These are phyloP conservation scores for Felis catus DNA, from an alignment of 2,113 vertebrate genomes.

Conservation along the genomic window F.catus_Fca126_mat1.0 CM031416.1:149920501-149921000, in stretches of 20 bases:
- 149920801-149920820: not conserved
- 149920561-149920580: not conserved
- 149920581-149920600: not conserved
- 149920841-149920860: not conserved
- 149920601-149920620: not conserved
- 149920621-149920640: not conserved
- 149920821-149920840: not conserved
- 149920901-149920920: not conserved
- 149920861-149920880: not conserved
- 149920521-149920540: not conserved
- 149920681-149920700: too few relatives aligned
- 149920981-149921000: not conserved
- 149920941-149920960: not conserved
- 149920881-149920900: accelerated
- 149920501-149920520: not conserved
- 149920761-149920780: not conserved
- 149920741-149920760: not conserved
- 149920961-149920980: not conserved
- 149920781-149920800: not conserved
- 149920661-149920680: not conserved
- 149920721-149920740: not conserved
- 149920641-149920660: not conserved
- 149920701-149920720: not conserved
- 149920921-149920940: not conserved
- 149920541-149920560: not conserved